Evolutionary conservation across 2,797 vertebrate species (phyloP), one percentile per base, ranked within the genome.

Genomic region (Carduelis carduelis): DNA sequence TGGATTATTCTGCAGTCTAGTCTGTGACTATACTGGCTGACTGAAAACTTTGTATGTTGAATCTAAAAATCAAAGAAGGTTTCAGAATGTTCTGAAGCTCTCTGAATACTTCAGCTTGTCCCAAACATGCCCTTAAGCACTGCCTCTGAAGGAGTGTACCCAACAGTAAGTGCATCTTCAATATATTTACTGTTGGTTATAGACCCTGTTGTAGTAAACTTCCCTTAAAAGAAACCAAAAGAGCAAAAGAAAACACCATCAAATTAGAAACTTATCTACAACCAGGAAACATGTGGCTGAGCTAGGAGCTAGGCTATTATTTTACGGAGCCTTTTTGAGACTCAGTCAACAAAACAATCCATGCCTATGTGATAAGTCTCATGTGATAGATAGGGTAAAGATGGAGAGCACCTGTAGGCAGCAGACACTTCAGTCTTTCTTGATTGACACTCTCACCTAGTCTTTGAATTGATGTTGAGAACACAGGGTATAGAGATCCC

Each of bases 401-500:
- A 84, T 30, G 44, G 79, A 87, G 75, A 94, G 88, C 89, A 96
- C 89, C 84, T 95, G 79, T 74, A 89, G 11, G 49, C 53, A 24
- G 57, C 76, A 94, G 53, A 86, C 57, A 91, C 71, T 93, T 88
- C 83, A 83, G 85, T 56, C 64, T 78, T 49, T 52, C 84, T 49
- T 80, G 89, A 94, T 71, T 95, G 93, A 95, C 84, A 90, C 46
- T 86, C 64, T 92, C 89, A 91, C 89, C 94, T 78, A 90, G 64
- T 57, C 87, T 95, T 86, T 78, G 76, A 91, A 92, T 91, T 95
- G 83, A 92, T 74, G 91, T 60, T 87, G 89, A 89, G 78, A 91
- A 91, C 2, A 3, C 86, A 81, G 64, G 57, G 84, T 85, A 65
- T 46, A 93, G 28, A 83, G 87, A 91, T 91, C 93, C 93, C 91